Base-by-base conservation (phyloP, 1,140 invertebrate genomes). In the Trichomalopsis sarcophagae region DNA sequence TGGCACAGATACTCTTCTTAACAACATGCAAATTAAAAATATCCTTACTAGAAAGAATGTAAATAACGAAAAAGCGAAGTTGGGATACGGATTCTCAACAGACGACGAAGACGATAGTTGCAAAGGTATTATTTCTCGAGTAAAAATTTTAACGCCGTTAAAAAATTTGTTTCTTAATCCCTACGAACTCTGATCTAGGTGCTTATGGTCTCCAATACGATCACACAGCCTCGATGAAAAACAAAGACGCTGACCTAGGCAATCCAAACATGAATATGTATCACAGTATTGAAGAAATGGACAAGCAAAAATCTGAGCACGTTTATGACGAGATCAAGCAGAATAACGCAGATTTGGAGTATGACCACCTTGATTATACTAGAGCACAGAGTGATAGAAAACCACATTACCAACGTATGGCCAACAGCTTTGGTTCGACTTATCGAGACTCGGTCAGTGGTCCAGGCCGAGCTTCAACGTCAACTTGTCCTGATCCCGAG, bases 241-340 rank as follows among this genome's bases (percentile, higher is more conserved):
- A 98, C 90, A 95, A 95, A 88, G 97, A 97, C 87, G 97, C 97
- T 0, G 97, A 98, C 91, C 90, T 95, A 11, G 96, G 95, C 7
- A 98, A 98, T 93, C 97, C 97, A 1, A 98, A 97, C 88, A 88
- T 93, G 10, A 95, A 95, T 89, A 94, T 98, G 11, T 98, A 98
- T 89, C 95, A 97, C 84, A 96, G 95, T 87, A 96, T 97, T 85
- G 96, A 97, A 71, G 96, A 96, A 86, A 93, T 95, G 74, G 95
- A 95, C 68, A 94, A 95, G 77, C 95, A 96, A 80, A 96, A 95
- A 88, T 89, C 95, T 17, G 97, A 98, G 87, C 97, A 98, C 90
- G 95, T 98, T 1, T 98, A 98, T 89, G 97, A 98, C 91, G 97
- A 98, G 93, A 98, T 98, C 83, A 98, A 98, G 90, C 96, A 97